phyloP scores from a whole-genome alignment of 2,113 vertebrate genomes.

The Oceanodroma tethys region DNA sequence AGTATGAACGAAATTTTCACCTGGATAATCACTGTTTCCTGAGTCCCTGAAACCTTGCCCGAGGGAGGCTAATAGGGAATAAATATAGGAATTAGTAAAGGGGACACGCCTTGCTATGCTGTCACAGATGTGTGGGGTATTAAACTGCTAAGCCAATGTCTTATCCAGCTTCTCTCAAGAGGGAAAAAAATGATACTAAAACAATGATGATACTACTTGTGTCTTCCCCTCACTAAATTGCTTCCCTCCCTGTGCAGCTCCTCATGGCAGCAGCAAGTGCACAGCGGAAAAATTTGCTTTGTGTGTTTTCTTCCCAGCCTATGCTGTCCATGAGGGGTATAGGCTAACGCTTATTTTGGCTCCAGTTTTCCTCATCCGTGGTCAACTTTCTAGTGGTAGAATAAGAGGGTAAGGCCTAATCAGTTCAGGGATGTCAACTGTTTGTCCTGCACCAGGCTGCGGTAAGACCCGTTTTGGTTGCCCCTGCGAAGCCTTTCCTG shows the following conservation, averaged over 20 bases:
- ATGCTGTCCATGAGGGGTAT: fast-evolving
- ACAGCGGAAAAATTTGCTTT: background rate
- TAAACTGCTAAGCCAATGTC: background rate
- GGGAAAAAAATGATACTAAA: background rate
- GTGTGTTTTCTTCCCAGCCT: background rate
- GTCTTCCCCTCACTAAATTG: background rate
- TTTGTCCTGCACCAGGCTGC: background rate
- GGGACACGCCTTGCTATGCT: background rate
- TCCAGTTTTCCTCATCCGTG: background rate
- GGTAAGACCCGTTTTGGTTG: background rate
- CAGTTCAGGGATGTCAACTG: background rate
- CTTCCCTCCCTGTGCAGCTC: background rate
- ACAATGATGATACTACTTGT: background rate
- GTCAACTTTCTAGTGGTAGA: background rate
- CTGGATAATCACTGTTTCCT: background rate
- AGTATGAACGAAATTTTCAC: background rate
- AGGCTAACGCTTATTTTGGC: background rate
- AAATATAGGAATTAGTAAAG: background rate
- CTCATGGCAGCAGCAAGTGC: background rate
- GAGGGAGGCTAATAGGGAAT: background rate
- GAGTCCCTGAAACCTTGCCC: background rate
- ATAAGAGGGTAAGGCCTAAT: background rate
- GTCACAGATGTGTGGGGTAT: background rate
- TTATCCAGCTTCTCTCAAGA: background rate
- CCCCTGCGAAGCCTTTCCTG: background rate